These are phyloP conservation scores for Drosophila sturtevanti DNA, from an alignment of 1,140 invertebrate species.

Conservation along the genomic window DNA sequence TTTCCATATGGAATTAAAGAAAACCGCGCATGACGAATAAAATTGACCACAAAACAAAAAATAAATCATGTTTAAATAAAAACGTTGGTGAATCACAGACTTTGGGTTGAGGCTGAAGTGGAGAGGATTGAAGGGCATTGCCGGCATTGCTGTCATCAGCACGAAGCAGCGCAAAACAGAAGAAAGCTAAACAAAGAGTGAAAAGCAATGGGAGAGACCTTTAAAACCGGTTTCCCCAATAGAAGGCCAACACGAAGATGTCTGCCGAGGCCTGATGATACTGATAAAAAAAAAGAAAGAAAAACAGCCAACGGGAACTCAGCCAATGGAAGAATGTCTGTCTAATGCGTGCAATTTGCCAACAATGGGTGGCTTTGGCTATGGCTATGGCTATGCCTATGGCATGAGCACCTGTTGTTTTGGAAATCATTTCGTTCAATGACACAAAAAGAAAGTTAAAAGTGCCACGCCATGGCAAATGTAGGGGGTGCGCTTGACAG, in stretches of 20 bases:
- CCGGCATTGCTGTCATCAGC: slow-evolving; percentile 69
- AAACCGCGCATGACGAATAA: slow-evolving; percentile 23
- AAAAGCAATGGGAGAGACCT: slow-evolving; percentile 65
- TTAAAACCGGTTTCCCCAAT: slow-evolving; percentile 69
- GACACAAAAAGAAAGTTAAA: slow-evolving; percentile 78
- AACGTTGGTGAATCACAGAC: slow-evolving; percentile 58
- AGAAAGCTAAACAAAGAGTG: slow-evolving; percentile 72
- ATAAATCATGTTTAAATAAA: slow-evolving; percentile 28
- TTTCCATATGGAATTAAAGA: slow-evolving; percentile 11
- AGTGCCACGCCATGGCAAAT: slow-evolving; percentile 25
- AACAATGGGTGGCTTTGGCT: slow-evolving; percentile 31
- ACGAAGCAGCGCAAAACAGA: slow-evolving; percentile 63
- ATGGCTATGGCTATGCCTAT: slow-evolving; percentile 17
- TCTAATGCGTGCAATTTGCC: slow-evolving; percentile 71
- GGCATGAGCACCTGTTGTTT: slow-evolving; percentile 56
- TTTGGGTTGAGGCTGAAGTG: neutral
- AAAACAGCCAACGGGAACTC: slow-evolving; percentile 44
- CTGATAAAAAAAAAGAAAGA: slow-evolving; percentile 60
- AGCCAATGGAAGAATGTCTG: slow-evolving; percentile 55
- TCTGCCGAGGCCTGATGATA: slow-evolving; percentile 19
- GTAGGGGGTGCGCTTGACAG: neutral
- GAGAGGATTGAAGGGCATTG: slow-evolving; percentile 30
- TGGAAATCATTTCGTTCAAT: slow-evolving; percentile 60
- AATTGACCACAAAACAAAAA: slow-evolving; percentile 20
- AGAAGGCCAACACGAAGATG: slow-evolving; percentile 65